phyloP scores from a whole-genome alignment of 2,113 vertebrate species.

The Embiotoca jacksoni region DNA sequence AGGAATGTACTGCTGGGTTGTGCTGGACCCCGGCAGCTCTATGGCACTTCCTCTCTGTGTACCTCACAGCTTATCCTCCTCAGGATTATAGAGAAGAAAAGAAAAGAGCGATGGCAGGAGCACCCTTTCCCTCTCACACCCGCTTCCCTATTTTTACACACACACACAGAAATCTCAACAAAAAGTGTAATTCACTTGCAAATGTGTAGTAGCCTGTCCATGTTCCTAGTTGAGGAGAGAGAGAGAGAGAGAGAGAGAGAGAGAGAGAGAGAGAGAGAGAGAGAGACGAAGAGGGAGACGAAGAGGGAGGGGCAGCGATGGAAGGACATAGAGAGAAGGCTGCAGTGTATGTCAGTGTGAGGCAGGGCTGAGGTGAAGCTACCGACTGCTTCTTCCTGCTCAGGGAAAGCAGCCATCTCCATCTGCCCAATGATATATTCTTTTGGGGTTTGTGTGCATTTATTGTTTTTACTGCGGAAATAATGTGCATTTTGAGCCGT shows the following conservation, averaged over 20 bases:
- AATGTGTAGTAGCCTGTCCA: constrained; percentile 78
- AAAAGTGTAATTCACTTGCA: constrained; percentile 86
- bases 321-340: constrained; percentile 57
- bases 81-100: constrained; percentile 84
- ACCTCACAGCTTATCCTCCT: constrained; percentile 84
- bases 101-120: constrained; percentile 77
- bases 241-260: constrained; percentile 43
- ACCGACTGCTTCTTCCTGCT: constrained; percentile 69
- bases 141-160: constrained; percentile 58
- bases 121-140: constrained; percentile 63
- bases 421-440: constrained; percentile 34
- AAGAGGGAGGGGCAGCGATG: constrained; percentile 63
- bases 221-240: constrained; percentile 67
- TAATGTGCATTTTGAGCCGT: constrained; percentile 7
- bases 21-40: constrained; percentile 79
- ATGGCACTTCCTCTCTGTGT: constrained; percentile 86
- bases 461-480: constrained; percentile 25
- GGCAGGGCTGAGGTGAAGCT: constrained; percentile 63
- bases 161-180: constrained; percentile 65
- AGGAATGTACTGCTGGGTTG: constrained; percentile 78
- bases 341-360: constrained; percentile 59
- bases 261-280: constrained; percentile 51
- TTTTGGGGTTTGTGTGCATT: constrained; percentile 21
- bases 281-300: neutral
- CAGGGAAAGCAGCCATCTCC: constrained; percentile 53